Percentiles rank a stretch among this genome's conserved stretches.
Conservation (phyloP, 1,140 invertebrate genomes). For the Rhagoletis pomonella region DNA sequence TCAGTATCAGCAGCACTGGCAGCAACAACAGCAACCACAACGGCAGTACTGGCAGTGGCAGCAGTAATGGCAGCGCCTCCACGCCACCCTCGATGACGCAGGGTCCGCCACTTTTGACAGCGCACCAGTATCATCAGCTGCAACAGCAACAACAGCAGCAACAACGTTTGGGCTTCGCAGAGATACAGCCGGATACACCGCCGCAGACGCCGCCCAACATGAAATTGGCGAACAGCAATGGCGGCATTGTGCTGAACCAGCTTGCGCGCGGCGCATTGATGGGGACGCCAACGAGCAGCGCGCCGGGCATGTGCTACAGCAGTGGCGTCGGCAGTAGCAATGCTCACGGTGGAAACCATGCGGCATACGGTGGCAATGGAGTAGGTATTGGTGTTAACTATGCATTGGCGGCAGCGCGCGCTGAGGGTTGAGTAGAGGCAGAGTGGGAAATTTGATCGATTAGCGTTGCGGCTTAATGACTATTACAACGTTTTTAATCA, state of each 20-base stretch:
- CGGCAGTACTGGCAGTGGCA: slow-evolving; percentile 62
- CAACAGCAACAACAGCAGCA: slow-evolving; percentile 60
- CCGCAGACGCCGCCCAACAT: slow-evolving; percentile 94
- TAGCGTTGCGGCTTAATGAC: background rate
- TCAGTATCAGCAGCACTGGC: slow-evolving; percentile 59
- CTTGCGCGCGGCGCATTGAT: background rate
- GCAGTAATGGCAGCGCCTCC: slow-evolving; percentile 63
- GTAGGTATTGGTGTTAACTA: background rate
- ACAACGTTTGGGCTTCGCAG: slow-evolving; percentile 82
- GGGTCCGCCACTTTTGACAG: slow-evolving; percentile 66
- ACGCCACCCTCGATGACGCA: slow-evolving; percentile 56
- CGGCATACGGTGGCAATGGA: background rate
- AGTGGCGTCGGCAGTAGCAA: background rate
- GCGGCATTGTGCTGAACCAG: slow-evolving; percentile 57
- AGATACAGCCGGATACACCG: slow-evolving; percentile 90
- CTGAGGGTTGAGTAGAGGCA: background rate
- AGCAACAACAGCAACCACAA: slow-evolving; percentile 58
- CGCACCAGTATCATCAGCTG: slow-evolving; percentile 57
- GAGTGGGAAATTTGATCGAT: background rate
- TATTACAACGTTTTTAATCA: background rate
- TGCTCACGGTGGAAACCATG: background rate
- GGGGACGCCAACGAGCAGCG: background rate
- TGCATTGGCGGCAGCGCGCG: slow-evolving; percentile 4
- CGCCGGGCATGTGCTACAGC: slow-evolving; percentile 22
- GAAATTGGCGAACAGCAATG: slow-evolving; percentile 80